A percentile compares a stretch with the other conserved stretches of the same genome.
phyloP scores from a whole-genome alignment of 1,140 invertebrate species.

The Goniozus legneri region DNA sequence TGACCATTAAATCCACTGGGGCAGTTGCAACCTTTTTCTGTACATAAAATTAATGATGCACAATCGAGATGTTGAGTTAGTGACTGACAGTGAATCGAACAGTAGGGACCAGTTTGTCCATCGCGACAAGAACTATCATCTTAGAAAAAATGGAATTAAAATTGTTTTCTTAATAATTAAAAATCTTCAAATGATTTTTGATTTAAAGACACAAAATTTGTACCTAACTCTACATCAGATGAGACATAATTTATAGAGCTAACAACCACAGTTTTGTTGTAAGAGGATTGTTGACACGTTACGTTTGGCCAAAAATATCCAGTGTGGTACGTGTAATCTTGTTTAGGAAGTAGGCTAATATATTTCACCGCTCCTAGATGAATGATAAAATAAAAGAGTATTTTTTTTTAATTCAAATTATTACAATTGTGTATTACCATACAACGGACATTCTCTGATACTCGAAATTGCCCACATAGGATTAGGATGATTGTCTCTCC shows the following conservation, averaged over 20 bases:
- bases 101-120: conserved; percentile 13
- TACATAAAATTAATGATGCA: conserved; percentile 6
- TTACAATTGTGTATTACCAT: too few species aligned
- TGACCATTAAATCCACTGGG: conserved; percentile 7
- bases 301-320: conserved; percentile 9
- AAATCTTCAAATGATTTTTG: not conserved
- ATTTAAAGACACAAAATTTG: not conserved
- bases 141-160: not conserved
- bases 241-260: not conserved
- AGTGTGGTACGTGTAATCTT: not conserved
- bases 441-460: too few species aligned
- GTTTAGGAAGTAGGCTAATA: too few species aligned
- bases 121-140: conserved; percentile 3
- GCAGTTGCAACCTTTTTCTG: conserved; percentile 17
- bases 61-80: too few species aligned
- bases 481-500: too few species aligned
- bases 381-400: too few species aligned
- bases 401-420: too few species aligned
- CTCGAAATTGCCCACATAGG: too few species aligned
- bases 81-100: conserved; percentile 3
- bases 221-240: not conserved
- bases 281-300: conserved; percentile 24
- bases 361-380: too few species aligned
- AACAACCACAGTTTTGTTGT: conserved; percentile 11
- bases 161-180: not conserved